A percentile compares a stretch with the other conserved stretches of the same genome.
phyloP scores from a whole-genome alignment of 2,797 vertebrate genomes.

The Coccyzus lansbergi region DNA sequence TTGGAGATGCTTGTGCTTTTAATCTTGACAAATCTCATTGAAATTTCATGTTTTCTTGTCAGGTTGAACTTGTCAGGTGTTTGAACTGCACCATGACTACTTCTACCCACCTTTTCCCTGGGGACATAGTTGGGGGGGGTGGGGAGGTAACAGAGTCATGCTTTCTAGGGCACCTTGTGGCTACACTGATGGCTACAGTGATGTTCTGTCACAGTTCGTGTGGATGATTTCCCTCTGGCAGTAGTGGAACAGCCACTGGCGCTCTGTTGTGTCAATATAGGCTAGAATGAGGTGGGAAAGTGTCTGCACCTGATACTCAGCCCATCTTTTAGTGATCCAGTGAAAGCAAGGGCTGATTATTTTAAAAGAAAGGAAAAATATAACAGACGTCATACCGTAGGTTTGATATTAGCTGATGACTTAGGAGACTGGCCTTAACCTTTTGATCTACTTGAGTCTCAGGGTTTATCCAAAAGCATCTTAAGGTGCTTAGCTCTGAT shows the following conservation, averaged over 20 bases:
- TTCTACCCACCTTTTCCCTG: not conserved
- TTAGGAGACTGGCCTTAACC: not conserved
- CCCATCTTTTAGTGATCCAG: not conserved
- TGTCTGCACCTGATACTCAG: not conserved
- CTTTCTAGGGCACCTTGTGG: not conserved
- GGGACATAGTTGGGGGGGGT: not conserved
- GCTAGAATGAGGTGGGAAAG: not conserved
- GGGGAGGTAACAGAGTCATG: not conserved
- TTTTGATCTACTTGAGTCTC: not conserved
- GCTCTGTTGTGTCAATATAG: not conserved
- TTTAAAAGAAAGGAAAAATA: not conserved
- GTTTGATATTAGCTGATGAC: not conserved
- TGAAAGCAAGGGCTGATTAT: not conserved
- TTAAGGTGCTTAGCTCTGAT: not conserved
- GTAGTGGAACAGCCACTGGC: not conserved
- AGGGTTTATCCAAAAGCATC: not conserved
- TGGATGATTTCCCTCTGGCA: not conserved
- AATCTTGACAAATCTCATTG: not conserved
- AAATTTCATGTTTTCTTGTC: not conserved
- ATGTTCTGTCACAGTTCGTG: not conserved
- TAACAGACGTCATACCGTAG: not conserved
- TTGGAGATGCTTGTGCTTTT: conserved; percentile 23
- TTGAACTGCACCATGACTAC: not conserved
- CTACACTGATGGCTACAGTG: not conserved
- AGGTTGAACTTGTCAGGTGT: not conserved